Conservation (phyloP, 2,797 vertebrate genomes). For the Rousettus madagascariensis region DNA sequence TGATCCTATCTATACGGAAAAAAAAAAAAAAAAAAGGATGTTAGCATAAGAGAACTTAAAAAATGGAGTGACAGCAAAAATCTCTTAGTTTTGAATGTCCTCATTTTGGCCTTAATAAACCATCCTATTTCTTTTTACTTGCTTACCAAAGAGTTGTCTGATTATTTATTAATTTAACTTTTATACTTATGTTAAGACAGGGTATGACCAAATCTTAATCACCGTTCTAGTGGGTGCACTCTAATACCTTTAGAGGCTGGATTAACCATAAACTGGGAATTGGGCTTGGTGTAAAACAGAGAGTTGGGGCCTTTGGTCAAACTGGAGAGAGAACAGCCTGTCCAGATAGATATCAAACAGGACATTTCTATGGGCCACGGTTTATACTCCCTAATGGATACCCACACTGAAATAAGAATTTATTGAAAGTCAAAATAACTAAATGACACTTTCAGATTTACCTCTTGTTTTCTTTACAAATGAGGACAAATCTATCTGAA, state of each 20-base stretch:
- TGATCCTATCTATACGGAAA: background rate
- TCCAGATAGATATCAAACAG: background rate
- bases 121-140: background rate
- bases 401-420: background rate
- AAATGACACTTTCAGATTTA: background rate
- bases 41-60: background rate
- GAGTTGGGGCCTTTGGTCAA: background rate
- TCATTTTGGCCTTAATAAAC: background rate
- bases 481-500: background rate
- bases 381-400: background rate
- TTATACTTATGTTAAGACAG: background rate
- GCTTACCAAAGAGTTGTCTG: background rate
- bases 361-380: background rate
- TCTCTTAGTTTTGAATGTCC: background rate
- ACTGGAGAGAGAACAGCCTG: background rate
- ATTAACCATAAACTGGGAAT: background rate
- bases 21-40: background rate
- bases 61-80: background rate
- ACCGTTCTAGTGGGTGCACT: background rate
- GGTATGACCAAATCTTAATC: background rate
- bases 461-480: background rate
- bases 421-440: background rate
- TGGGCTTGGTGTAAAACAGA: background rate
- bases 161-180: constrained; percentile 15
- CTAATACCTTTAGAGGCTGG: background rate